Evolutionary conservation across 1,140 invertebrate species (phyloP).

Genomic region (Drosophila carrolli): DNA sequence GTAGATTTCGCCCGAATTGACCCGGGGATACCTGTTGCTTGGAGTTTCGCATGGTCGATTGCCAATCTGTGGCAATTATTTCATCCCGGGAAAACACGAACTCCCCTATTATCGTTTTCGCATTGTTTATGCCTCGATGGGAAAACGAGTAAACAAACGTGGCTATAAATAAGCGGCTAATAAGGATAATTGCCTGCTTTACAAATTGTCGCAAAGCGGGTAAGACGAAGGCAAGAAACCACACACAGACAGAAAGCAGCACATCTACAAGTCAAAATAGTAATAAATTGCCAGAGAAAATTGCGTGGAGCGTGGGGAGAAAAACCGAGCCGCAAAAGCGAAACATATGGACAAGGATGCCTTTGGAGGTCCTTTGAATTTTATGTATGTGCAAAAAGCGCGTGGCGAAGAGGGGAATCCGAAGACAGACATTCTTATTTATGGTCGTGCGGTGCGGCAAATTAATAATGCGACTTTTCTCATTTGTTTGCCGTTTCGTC

Average conservation of each 20-base stretch:
- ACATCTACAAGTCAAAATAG: slow-evolving; percentile 79
- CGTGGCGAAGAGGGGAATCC: slow-evolving; percentile 1
- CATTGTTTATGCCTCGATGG: slow-evolving; percentile 60
- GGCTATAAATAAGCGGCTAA: slow-evolving; percentile 80
- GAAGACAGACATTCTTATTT: slow-evolving; percentile 64
- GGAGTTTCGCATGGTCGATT: slow-evolving; percentile 20
- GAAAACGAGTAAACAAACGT: slow-evolving; percentile 73
- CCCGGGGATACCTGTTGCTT: slow-evolving; percentile 56
- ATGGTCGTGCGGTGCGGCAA: slow-evolving; percentile 78
- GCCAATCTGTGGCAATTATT: slow-evolving; percentile 41
- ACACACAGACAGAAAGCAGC: slow-evolving; percentile 12
- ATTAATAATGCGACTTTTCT: slow-evolving; percentile 81
- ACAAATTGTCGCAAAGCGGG: slow-evolving; percentile 64
- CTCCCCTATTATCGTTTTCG: slow-evolving; percentile 43
- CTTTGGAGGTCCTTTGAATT: slow-evolving; percentile 74
- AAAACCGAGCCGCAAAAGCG: slow-evolving; percentile 36
- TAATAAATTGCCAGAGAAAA: slow-evolving; percentile 78
- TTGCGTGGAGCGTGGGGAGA: slow-evolving; percentile 44
- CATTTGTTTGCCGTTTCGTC: slow-evolving; percentile 52
- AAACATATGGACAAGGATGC: slow-evolving; percentile 70
- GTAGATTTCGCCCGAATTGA: neutral
- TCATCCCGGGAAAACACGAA: slow-evolving; percentile 12
- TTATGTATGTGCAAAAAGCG: slow-evolving; percentile 39
- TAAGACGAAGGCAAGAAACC: slow-evolving; percentile 1
- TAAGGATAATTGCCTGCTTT: slow-evolving; percentile 82